Percentiles rank a stretch among this genome's conserved stretches.
phyloP scores from a whole-genome alignment of 2,797 vertebrate species.

The Molossus molossus region DNA sequence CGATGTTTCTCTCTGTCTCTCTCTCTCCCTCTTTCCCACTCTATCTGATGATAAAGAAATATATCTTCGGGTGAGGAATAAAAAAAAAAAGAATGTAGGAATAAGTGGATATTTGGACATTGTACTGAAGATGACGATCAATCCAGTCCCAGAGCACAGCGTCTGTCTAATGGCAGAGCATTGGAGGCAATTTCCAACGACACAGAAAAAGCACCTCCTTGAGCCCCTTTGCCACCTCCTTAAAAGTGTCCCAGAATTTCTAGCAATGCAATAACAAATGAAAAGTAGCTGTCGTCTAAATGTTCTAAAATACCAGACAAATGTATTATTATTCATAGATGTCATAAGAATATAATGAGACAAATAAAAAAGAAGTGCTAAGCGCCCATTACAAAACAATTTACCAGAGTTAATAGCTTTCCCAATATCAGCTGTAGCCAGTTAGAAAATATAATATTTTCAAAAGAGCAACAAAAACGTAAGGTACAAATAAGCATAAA shows the following conservation, averaged over 20 bases:
- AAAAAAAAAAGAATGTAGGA: neutral
- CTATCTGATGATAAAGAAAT: too few species aligned
- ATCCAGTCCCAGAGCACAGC: neutral
- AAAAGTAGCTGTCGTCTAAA: constrained; percentile 32
- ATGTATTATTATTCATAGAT: constrained; percentile 56
- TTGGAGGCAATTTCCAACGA: neutral
- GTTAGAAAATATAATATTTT: constrained; percentile 68
- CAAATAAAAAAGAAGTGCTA: constrained; percentile 47
- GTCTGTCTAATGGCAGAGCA: neutral
- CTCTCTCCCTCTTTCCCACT: too few species aligned
- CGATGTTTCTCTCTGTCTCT: too few species aligned
- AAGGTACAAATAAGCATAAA: constrained; percentile 71
- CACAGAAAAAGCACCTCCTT: neutral
- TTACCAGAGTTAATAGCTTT: constrained; percentile 72
- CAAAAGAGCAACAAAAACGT: constrained; percentile 70
- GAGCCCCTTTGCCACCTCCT: neutral
- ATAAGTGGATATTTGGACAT: neutral
- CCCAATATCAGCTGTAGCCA: constrained; percentile 55
- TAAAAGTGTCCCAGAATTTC: neutral
- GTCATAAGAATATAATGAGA: constrained; percentile 59
- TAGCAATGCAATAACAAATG: constrained; percentile 32
- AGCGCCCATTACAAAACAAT: constrained; percentile 57
- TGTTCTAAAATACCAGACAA: neutral
- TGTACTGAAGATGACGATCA: neutral
- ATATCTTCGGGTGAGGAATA: too few species aligned